A percentile compares a stretch with the other conserved stretches of the same genome.
phyloP scores from a whole-genome alignment of 2,888 invertebrate genomes.

The Caenorhabditis sp. region DNA sequence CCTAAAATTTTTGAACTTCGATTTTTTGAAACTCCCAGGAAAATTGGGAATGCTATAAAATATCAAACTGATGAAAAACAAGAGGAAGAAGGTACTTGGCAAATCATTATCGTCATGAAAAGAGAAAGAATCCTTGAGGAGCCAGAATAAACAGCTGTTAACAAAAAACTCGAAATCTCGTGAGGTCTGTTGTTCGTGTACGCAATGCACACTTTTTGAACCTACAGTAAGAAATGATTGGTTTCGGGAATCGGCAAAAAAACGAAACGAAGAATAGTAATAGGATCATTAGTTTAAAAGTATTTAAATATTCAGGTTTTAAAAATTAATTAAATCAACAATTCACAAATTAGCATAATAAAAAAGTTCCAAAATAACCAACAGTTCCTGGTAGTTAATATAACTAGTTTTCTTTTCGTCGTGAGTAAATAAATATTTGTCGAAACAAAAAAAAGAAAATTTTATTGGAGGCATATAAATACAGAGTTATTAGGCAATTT shows the following conservation, averaged over 20 bases:
- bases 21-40: no score
- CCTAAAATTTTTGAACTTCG: no score
- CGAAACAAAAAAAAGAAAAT: background rate
- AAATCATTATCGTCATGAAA: conserved; percentile 3
- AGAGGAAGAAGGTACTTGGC: background rate
- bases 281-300: no score
- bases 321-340: no score
- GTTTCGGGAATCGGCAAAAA: background rate
- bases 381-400: background rate
- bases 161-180: conserved; percentile 15
- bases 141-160: conserved; percentile 3
- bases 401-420: background rate
- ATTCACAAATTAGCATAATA: no score
- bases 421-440: background rate
- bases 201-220: conserved; percentile 36
- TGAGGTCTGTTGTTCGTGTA: conserved; percentile 26
- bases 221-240: conserved; percentile 19
- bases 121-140: background rate
- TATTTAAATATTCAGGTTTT: no score
- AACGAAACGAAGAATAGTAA: no score
- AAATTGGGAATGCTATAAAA: background rate
- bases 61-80: background rate
- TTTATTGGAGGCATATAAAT: conserved; percentile 18
- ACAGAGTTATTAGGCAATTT: background rate
- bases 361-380: background rate